phyloP scores from a whole-genome alignment of 2,888 invertebrate species.

The Polymixis lichenea region DNA sequence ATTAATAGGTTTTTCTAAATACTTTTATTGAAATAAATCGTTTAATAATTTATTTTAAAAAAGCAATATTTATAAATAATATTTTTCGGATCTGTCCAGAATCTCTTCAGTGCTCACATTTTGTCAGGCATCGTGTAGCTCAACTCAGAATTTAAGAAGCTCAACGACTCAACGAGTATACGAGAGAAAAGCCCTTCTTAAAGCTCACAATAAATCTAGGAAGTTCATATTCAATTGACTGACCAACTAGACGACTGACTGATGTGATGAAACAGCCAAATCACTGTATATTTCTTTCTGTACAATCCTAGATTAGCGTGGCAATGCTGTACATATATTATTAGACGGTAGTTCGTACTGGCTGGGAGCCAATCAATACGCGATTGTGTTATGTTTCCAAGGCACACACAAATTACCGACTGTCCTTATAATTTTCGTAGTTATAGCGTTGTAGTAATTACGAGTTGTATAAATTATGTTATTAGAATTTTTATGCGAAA shows the following conservation, averaged over 20 bases:
- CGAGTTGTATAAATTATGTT: neutral
- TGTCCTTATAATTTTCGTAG: constrained; percentile 36
- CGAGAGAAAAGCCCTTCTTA: too few species aligned
- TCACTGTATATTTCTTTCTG: constrained; percentile 49
- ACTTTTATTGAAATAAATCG: too few species aligned
- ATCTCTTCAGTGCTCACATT: neutral
- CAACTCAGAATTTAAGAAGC: neutral
- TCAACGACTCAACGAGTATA: neutral
- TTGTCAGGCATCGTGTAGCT: neutral
- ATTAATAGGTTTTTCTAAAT: too few species aligned
- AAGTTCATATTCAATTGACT: neutral
- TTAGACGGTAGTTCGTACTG: constrained; percentile 58
- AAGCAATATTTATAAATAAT: too few species aligned
- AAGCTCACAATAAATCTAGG: neutral
- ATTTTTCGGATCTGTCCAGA: neutral
- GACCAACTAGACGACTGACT: neutral
- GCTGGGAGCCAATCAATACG: constrained; percentile 65
- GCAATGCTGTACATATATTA: constrained; percentile 62
- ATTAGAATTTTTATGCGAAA: constrained; percentile 1
- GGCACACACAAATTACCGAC: constrained; percentile 35
- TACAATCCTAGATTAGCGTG: constrained; percentile 64
- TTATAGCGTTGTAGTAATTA: constrained; percentile 25
- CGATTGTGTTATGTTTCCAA: constrained; percentile 61
- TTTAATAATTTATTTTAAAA: too few species aligned
- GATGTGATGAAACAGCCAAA: constrained; percentile 15